Percentiles rank a stretch among this genome's conserved stretches.
Evolutionary conservation across 2,797 vertebrate genomes (phyloP).

Genomic region (Pseudomugil gertrudae): DNA sequence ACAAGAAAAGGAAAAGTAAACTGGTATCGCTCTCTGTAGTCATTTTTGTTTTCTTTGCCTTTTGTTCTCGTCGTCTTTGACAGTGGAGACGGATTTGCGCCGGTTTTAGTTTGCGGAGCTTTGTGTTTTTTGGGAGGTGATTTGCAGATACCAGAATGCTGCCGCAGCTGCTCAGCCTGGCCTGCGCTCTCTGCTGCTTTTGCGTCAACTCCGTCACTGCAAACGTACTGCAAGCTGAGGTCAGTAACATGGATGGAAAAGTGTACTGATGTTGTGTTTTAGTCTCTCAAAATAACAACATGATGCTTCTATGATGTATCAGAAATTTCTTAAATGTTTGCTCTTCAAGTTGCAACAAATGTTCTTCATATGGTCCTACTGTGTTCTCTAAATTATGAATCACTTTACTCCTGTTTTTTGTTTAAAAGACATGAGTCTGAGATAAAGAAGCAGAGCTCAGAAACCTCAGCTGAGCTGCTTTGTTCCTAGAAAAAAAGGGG

Average conservation of each 20-base stretch:
- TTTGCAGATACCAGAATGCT: constrained; percentile 70
- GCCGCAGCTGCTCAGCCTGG: constrained; percentile 72
- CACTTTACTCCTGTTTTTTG: not conserved
- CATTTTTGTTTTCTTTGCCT: not conserved
- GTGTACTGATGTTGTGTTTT: not conserved
- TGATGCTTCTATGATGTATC: not conserved
- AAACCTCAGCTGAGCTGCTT: constrained; percentile 72
- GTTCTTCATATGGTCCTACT: constrained; percentile 15
- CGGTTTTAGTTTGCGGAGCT: constrained; percentile 10
- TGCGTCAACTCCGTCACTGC: constrained; percentile 63
- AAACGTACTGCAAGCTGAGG: constrained; percentile 76
- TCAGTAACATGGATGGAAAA: constrained; percentile 38
- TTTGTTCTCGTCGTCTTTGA: not conserved
- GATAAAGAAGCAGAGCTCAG: constrained; percentile 33
- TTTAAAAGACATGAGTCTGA: constrained; percentile 40
- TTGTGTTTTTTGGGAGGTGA: constrained; percentile 21
- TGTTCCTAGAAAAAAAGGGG: constrained; percentile 53
- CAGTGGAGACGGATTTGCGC: constrained; percentile 15
- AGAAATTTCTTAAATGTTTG: not conserved
- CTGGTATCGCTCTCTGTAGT: constrained; percentile 5
- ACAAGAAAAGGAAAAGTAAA: constrained; percentile 7
- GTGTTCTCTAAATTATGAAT: constrained; percentile 4
- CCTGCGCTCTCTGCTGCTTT: constrained; percentile 69
- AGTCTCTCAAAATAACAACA: too few species aligned
- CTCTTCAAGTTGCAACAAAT: too few species aligned